Conservation (phyloP, 2,797 vertebrate species). For the Orientallactaga sibirica region DNA sequence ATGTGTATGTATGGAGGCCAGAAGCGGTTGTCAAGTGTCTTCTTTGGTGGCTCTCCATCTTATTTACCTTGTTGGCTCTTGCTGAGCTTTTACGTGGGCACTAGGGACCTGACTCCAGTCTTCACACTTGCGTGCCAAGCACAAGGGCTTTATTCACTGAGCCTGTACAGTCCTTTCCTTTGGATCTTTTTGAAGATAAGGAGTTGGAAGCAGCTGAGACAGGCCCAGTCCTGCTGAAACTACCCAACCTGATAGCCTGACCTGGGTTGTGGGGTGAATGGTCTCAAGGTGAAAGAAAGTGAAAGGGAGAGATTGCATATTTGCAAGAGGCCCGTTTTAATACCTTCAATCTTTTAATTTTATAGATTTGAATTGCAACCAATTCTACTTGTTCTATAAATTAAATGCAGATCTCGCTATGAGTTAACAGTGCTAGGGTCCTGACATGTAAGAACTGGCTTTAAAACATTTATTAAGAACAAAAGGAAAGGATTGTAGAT, state of each 20-base stretch:
- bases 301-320: not conserved
- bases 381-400: slow-evolving; percentile 47
- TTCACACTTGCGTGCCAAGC: too few relatives aligned
- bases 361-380: slow-evolving; percentile 56
- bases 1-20: too few relatives aligned
- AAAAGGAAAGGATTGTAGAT: not conserved
- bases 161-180: not conserved
- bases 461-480: slow-evolving; percentile 55
- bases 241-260: not conserved
- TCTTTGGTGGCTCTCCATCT: too few relatives aligned
- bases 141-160: too few relatives aligned
- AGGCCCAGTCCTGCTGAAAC: not conserved
- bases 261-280: not conserved
- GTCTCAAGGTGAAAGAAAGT: not conserved
- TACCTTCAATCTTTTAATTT: slow-evolving; percentile 44
- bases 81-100: too few relatives aligned
- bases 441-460: slow-evolving; percentile 7
- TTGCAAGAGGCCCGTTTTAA: slow-evolving; percentile 31
- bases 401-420: not conserved
- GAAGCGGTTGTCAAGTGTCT: too few relatives aligned
- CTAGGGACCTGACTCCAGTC: too few relatives aligned
- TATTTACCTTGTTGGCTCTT: too few relatives aligned
- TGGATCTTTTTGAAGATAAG: slow-evolving; percentile 44
- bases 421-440: not conserved
- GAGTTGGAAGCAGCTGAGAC: not conserved